These are phyloP conservation scores for Prionailurus bengalensis DNA, from an alignment of 2,113 vertebrate genomes.

Conservation along the genomic window DNA sequence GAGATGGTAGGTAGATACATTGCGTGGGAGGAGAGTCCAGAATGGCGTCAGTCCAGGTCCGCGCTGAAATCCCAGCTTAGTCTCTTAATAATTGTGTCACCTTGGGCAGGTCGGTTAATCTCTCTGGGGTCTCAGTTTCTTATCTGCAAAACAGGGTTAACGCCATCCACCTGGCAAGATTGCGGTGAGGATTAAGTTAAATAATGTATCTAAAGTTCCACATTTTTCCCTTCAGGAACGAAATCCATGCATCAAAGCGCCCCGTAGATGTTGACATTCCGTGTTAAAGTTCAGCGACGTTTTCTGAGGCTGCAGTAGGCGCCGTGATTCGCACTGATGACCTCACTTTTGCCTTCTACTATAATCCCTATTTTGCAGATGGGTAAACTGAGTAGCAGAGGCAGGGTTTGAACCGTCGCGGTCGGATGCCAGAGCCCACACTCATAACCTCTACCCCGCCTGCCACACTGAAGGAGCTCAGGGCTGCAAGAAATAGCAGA, in stretches of 20 bases:
- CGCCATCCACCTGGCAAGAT: neutral
- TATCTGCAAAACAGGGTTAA: neutral
- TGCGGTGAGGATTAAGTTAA: neutral
- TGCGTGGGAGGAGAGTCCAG: neutral
- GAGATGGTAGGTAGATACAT: neutral
- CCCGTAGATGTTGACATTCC: neutral
- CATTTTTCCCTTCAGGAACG: neutral
- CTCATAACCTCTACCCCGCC: neutral
- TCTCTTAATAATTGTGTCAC: neutral
- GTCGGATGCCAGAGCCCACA: neutral
- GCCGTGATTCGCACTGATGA: accelerated
- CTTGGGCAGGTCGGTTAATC: neutral
- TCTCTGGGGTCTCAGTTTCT: neutral
- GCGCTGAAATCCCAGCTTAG: neutral
- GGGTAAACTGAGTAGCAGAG: neutral
- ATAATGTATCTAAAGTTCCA: neutral
- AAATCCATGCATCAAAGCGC: neutral
- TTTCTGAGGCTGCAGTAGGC: neutral
- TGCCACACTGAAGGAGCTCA: neutral
- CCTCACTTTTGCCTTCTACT: neutral
- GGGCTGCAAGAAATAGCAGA: neutral
- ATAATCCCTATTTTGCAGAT: neutral
- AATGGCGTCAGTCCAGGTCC: neutral
- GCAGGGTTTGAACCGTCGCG: neutral
- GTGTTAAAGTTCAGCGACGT: neutral